Base-by-base conservation (phyloP, 2,888 invertebrate genomes). In the Drosophila paranaensis region DNA sequence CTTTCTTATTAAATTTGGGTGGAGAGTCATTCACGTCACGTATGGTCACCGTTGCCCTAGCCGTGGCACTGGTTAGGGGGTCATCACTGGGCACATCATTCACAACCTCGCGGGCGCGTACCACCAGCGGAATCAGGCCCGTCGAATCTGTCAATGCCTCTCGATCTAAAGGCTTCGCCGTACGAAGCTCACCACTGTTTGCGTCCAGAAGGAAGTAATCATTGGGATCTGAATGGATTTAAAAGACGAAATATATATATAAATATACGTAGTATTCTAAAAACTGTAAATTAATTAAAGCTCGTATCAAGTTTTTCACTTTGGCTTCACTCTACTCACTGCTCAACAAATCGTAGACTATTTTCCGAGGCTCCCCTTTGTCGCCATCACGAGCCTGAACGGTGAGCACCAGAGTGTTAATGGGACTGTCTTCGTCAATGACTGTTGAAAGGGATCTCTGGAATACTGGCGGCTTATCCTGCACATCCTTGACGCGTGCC, bases 11-110 rank as follows among this genome's bases (percentile, higher is more conserved):
- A 93, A 98, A 98, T 50, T 94, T 94, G 0, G 98, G 98, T 0
- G 97, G 96, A 79, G 97, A 97, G 90, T 98, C 98, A 92, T 98
- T 98, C 1, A 97, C 97, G 91, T 98, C 98, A 82, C 95, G 95
- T 80, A 98, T 96, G 45, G 96, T 97, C 57, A 98, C 95, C 0
- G 96, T 96, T 11, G 96, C 96, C 62, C 96, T 95, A 1, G 96
- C 95, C 1, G 94, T 94, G 1, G 96, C 94, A 3, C 95, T 95
- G 0, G 97, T 96, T 58, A 95, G 92, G 3, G 95, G 93, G 74
- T 96, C 96, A 79, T 95, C 94, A 5, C 95, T 93, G 1, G 96
- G 95, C 0, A 94, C 93, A 0, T 96, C 97, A 90, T 96, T 95
- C 2, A 96, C 95, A 70, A 97, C 82, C 93, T 97, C 97, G 51